Percentiles rank a stretch among this genome's conserved stretches.
Conservation (phyloP, 2,888 invertebrate species). For the Aphidius colemani region DNA sequence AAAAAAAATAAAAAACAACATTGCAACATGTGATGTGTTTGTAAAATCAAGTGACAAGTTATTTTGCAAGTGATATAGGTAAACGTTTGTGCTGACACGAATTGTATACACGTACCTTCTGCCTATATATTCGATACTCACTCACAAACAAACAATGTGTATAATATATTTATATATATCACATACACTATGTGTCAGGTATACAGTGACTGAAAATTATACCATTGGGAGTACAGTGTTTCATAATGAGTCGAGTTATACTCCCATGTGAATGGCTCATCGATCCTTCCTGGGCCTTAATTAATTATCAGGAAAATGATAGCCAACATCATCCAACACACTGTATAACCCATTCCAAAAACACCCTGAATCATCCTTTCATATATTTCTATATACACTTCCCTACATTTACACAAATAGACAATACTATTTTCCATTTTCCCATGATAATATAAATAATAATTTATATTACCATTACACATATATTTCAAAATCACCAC, state of each 20-base stretch:
- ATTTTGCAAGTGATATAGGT: not conserved
- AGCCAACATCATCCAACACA: constrained; percentile 37
- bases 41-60: constrained; percentile 14
- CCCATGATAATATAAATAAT: constrained; percentile 7
- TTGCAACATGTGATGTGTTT: constrained; percentile 2
- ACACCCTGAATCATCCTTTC: too few species aligned
- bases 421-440: not conserved
- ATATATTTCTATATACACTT: not conserved
- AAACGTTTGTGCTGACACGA: constrained; percentile 10
- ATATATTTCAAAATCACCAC: too few species aligned
- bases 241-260: constrained; percentile 48
- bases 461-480: not conserved
- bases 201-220: constrained; percentile 34
- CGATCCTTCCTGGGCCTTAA: constrained; percentile 46
- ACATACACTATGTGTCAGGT: constrained; percentile 27
- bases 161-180: constrained; percentile 33
- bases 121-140: too few species aligned
- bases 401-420: not conserved
- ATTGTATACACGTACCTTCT: too few species aligned
- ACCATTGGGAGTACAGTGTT: constrained; percentile 45
- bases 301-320: constrained; percentile 49
- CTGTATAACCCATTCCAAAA: not conserved
- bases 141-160: not conserved
- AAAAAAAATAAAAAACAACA: not conserved
- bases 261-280: constrained; percentile 44